Percentiles rank a stretch among this genome's conserved stretches.
Evolutionary conservation across 1,140 invertebrate genomes (phyloP).

Genomic region (Apis laboriosa): DNA sequence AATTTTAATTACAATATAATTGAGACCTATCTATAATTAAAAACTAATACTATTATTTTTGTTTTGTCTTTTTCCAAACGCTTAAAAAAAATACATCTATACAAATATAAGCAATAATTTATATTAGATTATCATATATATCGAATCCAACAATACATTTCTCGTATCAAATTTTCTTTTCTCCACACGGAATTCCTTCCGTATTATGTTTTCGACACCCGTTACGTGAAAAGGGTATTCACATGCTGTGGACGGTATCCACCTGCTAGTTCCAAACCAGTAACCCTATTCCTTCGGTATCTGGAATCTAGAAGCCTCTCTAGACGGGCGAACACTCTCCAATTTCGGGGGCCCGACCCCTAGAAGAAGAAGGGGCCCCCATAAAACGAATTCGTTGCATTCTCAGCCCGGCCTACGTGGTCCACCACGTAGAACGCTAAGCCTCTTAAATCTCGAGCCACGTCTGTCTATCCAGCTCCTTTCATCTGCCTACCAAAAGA

Average conservation of each 20-base stretch:
- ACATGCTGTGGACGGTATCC: constrained; percentile 60
- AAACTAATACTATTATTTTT: too few species aligned
- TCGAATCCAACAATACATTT: not conserved
- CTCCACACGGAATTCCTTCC: not conserved
- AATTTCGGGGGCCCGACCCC: constrained; percentile 56
- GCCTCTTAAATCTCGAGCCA: constrained; percentile 63
- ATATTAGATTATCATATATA: not conserved
- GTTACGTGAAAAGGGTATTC: constrained; percentile 52
- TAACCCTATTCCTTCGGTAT: constrained; percentile 69
- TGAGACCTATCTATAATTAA: too few species aligned
- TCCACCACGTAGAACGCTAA: constrained; percentile 41
- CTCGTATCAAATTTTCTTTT: not conserved
- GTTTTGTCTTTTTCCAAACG: too few species aligned
- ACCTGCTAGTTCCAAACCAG: constrained; percentile 66
- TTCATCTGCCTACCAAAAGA: constrained; percentile 51
- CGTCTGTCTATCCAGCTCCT: constrained; percentile 47
- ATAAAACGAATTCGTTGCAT: constrained; percentile 60
- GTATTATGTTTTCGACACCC: constrained; percentile 63
- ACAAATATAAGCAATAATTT: too few species aligned
- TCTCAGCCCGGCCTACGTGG: constrained; percentile 32
- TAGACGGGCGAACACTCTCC: constrained; percentile 57
- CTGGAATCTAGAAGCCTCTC: constrained; percentile 66
- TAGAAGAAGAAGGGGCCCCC: constrained; percentile 54
- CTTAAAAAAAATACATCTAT: too few species aligned
- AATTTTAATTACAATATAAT: too few species aligned